Evolutionary conservation across 2,888 invertebrate genomes (phyloP).

Genomic region (Peribatodes rhomboidaria): DNA sequence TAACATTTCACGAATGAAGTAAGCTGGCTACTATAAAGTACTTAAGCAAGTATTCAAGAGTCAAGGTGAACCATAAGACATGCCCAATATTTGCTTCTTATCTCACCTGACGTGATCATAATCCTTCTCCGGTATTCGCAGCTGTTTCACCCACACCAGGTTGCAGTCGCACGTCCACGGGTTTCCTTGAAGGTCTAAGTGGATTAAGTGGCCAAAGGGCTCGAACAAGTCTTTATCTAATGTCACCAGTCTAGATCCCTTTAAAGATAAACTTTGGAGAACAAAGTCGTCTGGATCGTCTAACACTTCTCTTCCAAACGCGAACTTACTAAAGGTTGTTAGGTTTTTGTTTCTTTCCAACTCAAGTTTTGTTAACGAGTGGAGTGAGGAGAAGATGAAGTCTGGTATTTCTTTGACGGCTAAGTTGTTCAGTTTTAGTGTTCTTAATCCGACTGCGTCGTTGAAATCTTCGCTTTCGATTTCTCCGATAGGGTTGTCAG

Average conservation of each 20-base stretch:
- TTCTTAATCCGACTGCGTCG: conserved; percentile 82
- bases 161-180: conserved; percentile 89
- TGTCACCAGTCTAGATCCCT: conserved; percentile 74
- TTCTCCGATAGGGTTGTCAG: conserved; percentile 85
- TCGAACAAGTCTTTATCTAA: conserved; percentile 70
- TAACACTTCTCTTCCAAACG: conserved; percentile 73
- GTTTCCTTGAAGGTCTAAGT: conserved; percentile 87
- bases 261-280: conserved; percentile 77
- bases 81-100: conserved; percentile 23
- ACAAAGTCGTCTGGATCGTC: conserved; percentile 75
- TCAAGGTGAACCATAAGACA: conserved; percentile 7
- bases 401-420: conserved; percentile 81
- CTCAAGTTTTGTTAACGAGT: conserved; percentile 80
- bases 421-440: conserved; percentile 86
- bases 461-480: conserved; percentile 81
- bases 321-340: conserved; percentile 75
- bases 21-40: not conserved
- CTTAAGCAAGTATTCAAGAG: conserved; percentile 1
- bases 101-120: conserved; percentile 80
- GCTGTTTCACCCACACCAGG: conserved; percentile 80
- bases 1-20: too few relatives aligned
- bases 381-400: conserved; percentile 85
- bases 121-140: conserved; percentile 73
- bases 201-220: conserved; percentile 77
- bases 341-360: conserved; percentile 86